These are phyloP conservation scores for Diprion similis DNA, from an alignment of 1,140 invertebrate genomes.

Conservation along the genomic window DNA sequence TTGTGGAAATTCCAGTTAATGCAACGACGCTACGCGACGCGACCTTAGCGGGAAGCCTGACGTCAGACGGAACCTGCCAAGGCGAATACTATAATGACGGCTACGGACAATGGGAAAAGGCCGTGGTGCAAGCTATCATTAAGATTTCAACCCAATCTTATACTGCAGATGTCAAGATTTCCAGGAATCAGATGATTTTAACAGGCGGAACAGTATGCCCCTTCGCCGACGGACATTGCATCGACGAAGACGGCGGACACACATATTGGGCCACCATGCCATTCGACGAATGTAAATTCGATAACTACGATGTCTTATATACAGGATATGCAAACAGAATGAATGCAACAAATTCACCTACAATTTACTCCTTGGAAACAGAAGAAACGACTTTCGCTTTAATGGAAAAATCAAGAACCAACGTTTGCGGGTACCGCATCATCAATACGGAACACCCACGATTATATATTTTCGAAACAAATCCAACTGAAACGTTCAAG, in stretches of 20 bases:
- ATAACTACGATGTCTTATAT: constrained; percentile 15
- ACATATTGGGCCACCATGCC: constrained; percentile 27
- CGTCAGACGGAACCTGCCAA: not conserved
- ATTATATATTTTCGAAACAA: constrained; percentile 15
- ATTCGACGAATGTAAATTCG: not conserved
- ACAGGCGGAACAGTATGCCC: constrained; percentile 18
- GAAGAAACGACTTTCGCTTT: constrained; percentile 18
- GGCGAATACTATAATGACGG: not conserved
- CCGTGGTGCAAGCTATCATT: not conserved
- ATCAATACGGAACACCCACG: constrained; percentile 21
- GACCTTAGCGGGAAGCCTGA: not conserved
- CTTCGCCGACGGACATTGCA: constrained; percentile 14
- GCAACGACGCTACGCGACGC: not conserved
- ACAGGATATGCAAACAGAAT: not conserved
- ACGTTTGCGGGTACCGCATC: constrained; percentile 11
- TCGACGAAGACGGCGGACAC: constrained; percentile 24
- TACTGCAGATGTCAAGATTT: not conserved
- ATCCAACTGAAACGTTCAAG: not conserved
- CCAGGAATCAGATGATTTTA: constrained; percentile 15
- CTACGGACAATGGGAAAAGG: not conserved
- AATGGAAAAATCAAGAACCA: not conserved
- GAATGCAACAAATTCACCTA: not conserved
- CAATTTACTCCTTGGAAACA: not conserved
- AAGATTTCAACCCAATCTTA: not conserved
- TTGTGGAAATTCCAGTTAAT: not conserved